These are phyloP conservation scores for Chiridota heheva DNA, from an alignment of 35 echinoderm and acorn worm genomes.

Conservation along the genomic window DNA sequence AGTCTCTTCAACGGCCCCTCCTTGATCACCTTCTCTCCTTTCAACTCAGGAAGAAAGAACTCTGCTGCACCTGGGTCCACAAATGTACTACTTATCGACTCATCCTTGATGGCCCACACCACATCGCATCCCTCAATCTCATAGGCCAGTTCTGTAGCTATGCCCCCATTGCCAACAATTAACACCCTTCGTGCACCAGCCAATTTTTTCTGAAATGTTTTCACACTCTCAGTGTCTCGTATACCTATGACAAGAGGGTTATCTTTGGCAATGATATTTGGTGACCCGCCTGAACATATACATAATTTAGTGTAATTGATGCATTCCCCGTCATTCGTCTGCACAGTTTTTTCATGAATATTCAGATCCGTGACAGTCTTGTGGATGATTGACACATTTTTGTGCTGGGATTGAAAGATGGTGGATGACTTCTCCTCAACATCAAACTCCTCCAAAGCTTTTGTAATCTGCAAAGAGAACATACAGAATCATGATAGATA, in stretches of 20 bases:
- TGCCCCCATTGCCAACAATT: conserved; percentile 94
- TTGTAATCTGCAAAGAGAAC: conserved; percentile 60
- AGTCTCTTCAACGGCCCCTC: conserved; percentile 74
- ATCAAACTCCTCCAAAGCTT: conserved; percentile 84
- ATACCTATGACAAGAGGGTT: conserved; percentile 89
- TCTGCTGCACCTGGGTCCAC: conserved; percentile 73
- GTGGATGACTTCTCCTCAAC: conserved; percentile 73
- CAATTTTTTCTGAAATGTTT: conserved; percentile 74
- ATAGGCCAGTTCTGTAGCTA: conserved; percentile 90
- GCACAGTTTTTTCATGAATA: conserved; percentile 38
- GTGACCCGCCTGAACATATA: conserved; percentile 76
- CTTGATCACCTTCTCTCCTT: conserved; percentile 49
- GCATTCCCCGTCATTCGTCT: conserved; percentile 12
- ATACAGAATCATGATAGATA: too few species aligned
- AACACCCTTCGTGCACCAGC: conserved; percentile 64
- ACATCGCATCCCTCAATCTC: conserved; percentile 93
- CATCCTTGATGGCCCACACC: conserved; percentile 88
- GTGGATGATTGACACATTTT: conserved; percentile 63
- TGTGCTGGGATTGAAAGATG: conserved; percentile 33
- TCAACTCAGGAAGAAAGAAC: conserved; percentile 84
- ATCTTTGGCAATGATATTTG: conserved; percentile 66
- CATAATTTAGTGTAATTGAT: conserved; percentile 71
- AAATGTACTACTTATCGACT: conserved; percentile 83
- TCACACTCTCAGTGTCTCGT: conserved; percentile 93
- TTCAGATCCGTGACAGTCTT: conserved; percentile 48